Conservation (phyloP, 2,113 vertebrate genomes). For the Melanostigma gelatinosum region DNA sequence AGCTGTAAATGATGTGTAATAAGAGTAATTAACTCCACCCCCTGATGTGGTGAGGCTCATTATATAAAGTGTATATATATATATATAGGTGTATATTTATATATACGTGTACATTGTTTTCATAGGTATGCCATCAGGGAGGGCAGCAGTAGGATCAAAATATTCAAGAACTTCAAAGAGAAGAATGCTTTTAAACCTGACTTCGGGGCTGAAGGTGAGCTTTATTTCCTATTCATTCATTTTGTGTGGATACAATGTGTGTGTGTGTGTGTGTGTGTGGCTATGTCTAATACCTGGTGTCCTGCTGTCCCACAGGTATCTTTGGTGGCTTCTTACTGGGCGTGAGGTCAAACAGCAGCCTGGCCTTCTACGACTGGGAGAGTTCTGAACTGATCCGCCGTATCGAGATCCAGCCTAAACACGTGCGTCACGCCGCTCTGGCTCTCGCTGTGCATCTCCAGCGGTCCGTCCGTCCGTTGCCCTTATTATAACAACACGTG, state of each 20-base stretch:
- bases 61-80: not conserved
- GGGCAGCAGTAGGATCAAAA: constrained; percentile 91
- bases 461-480: not conserved
- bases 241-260: not conserved
- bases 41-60: not conserved
- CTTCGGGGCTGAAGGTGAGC: constrained; percentile 85
- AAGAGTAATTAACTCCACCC: too few relatives aligned
- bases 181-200: constrained; percentile 95
- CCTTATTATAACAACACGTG: not conserved
- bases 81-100: too few relatives aligned
- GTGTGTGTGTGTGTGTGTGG: not conserved
- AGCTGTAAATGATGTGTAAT: not conserved
- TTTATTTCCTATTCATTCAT: not conserved
- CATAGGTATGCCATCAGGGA: constrained; percentile 91
- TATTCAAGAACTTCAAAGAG: constrained; percentile 97
- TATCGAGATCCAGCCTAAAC: constrained; percentile 96
- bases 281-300: not conserved
- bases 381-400: constrained; percentile 91
- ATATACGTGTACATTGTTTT: not conserved
- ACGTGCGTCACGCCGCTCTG: constrained; percentile 76
- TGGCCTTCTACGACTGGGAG: constrained; percentile 96
- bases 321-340: constrained; percentile 93
- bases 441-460: not conserved
- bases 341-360: constrained; percentile 90
- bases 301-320: constrained; percentile 81